phyloP scores from a whole-genome alignment of 2,797 vertebrate genomes.

The Onychomys leucogaster region DNA sequence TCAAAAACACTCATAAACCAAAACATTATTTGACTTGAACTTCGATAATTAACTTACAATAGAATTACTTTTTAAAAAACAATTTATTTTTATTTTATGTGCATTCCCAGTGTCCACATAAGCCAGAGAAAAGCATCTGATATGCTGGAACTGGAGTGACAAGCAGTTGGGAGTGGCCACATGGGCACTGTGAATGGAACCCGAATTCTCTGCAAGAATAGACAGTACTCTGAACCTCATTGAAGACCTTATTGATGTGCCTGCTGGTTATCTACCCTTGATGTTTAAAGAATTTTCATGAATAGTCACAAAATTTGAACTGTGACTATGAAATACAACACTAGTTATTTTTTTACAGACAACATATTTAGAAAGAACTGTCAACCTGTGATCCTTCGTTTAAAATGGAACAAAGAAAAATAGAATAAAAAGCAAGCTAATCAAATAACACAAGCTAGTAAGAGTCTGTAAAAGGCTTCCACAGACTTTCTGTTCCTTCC shows the following conservation, averaged over 20 bases:
- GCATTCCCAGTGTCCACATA: not conserved
- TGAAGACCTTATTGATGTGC: slow-evolving; percentile 15
- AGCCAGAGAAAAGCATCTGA: not conserved
- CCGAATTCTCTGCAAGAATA: not conserved
- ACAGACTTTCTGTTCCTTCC: not conserved
- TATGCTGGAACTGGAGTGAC: not conserved
- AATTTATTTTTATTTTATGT: not conserved
- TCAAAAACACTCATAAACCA: slow-evolving; percentile 34
- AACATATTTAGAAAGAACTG: not conserved
- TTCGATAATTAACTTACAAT: not conserved
- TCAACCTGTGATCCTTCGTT: slow-evolving; percentile 20
- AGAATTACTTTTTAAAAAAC: not conserved
- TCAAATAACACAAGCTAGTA: slow-evolving; percentile 16
- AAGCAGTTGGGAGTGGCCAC: not conserved
- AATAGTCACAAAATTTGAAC: slow-evolving; percentile 16
- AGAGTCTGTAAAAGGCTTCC: not conserved
- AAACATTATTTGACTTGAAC: not conserved
- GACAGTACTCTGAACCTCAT: not conserved
- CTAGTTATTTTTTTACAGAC: not conserved
- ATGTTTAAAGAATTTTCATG: slow-evolving; percentile 32
- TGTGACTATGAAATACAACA: not conserved
- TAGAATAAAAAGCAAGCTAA: not conserved
- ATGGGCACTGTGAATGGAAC: not conserved
- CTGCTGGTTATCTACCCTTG: not conserved
- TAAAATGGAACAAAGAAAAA: slow-evolving; percentile 46